phyloP scores from a whole-genome alignment of 2,797 vertebrate species.

The Poecilia picta region DNA sequence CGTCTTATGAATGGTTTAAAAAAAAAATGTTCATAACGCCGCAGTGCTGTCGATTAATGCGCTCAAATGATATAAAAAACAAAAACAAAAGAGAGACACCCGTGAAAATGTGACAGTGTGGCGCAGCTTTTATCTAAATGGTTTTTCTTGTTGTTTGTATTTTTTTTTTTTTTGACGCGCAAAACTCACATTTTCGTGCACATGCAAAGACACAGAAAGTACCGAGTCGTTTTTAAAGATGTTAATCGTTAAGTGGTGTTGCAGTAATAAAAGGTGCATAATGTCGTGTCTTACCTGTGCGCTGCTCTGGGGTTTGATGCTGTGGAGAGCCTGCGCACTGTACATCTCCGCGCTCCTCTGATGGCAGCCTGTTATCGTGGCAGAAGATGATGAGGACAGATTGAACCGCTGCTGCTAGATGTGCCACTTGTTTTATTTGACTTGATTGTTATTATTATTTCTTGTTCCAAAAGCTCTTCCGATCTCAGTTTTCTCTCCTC shows the following conservation, averaged over 20 bases:
- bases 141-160: constrained; percentile 27
- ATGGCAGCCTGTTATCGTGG: constrained; percentile 67
- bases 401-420: constrained; percentile 52
- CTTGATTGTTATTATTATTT: constrained; percentile 39
- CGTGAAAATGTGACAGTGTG: constrained; percentile 21
- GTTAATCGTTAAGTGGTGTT: constrained; percentile 17
- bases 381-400: constrained; percentile 55
- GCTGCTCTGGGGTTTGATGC: constrained; percentile 68
- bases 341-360: constrained; percentile 49
- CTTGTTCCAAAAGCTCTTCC: constrained; percentile 16
- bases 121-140: constrained; percentile 69
- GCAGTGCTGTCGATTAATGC: neutral
- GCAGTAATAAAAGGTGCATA: constrained; percentile 56
- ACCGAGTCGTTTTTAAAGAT: neutral
- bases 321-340: constrained; percentile 76
- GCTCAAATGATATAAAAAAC: neutral
- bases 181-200: constrained; percentile 31
- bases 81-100: too few species aligned
- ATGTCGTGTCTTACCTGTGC: constrained; percentile 81
- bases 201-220: constrained; percentile 11
- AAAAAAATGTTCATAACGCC: constrained; percentile 31
- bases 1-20: constrained; percentile 30
- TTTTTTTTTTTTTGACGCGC: constrained; percentile 34
- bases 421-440: constrained; percentile 39
- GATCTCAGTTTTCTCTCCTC: constrained; percentile 28